phyloP scores from a whole-genome alignment of 2,888 invertebrate species.

The Pterostichus niger region DNA sequence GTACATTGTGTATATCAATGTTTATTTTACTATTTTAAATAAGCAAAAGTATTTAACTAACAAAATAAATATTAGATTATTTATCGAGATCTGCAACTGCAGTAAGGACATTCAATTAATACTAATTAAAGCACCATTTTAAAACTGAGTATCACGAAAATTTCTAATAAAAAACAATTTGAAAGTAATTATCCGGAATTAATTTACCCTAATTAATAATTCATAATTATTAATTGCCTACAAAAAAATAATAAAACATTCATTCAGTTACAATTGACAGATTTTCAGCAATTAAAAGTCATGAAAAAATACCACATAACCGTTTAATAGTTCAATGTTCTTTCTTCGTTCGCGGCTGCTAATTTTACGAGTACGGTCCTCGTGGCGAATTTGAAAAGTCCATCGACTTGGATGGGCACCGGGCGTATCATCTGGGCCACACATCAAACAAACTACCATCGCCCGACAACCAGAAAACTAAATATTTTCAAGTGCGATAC shows the following conservation, averaged over 20 bases:
- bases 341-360: not conserved
- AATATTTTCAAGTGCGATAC: slow-evolving; percentile 15
- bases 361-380: slow-evolving; percentile 28
- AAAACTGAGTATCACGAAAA: too few relatives aligned
- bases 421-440: slow-evolving; percentile 43
- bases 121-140: too few relatives aligned
- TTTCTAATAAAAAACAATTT: not conserved
- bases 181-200: not conserved
- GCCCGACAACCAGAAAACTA: not conserved
- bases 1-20: not conserved
- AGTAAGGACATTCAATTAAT: too few relatives aligned
- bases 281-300: slow-evolving; percentile 15
- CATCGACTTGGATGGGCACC: slow-evolving; percentile 45
- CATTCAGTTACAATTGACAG: slow-evolving; percentile 22
- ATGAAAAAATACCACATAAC: slow-evolving; percentile 32
- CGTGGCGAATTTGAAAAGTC: slow-evolving; percentile 20
- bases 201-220: not conserved
- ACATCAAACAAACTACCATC: slow-evolving; percentile 22
- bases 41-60: too few relatives aligned
- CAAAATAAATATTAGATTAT: too few relatives aligned
- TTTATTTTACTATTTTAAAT: not conserved
- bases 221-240: too few relatives aligned
- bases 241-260: not conserved
- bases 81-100: too few relatives aligned
- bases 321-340: slow-evolving; percentile 26